Base-by-base conservation (phyloP, 2,797 vertebrate genomes). In the Silurus lanzhouensis region DNA sequence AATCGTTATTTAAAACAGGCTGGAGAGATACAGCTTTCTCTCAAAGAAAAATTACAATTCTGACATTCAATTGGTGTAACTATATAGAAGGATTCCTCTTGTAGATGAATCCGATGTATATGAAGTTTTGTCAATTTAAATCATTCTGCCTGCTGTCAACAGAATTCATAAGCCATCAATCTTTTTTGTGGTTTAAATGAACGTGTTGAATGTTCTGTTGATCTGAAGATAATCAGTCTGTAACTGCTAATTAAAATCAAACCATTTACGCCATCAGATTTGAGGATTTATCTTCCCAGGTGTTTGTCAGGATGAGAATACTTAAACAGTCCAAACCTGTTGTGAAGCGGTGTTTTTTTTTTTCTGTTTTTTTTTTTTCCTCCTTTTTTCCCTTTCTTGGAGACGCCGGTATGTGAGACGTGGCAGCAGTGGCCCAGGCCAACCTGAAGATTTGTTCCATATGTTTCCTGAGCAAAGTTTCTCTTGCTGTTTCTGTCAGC, bases 381-480 rank as follows among this genome's bases (percentile, higher is more conserved):
- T 22, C 12, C 64, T 6, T 63, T 9, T 31, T 3, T 17, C 3
- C 48, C 3, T 60, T 12, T 46, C 7, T 82, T 13, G 89, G 88
- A 94, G 91, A 85, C 91, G 63, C 83, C 92, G 93, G 92, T 94
- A 94, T 96, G 95, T 94, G 94, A 97, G 95, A 99, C 95, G 97
- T 99, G 97, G 97, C 97, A 93, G 94, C 93, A 91, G 70, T 86
- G 93, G 93, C 91, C 95, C 88, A 82, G 91, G 95, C 95, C 97
- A 97, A 94, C 93, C 93, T 93, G 94, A 92, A 96, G 96, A 97
- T 97, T 93, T 96, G 93, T 97, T 96, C 96, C 97, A 97, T 97
- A 96, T 98, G 98, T 97, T 98, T 98, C 93, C 93, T 96, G 92
- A 95, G 94, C 94, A 92, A 89, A 91, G 86, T 82, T n/a, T 64